These are phyloP conservation scores for Psilanteris sp. DNA, from an alignment of 1,140 invertebrate species.

Conservation along the genomic window DNA sequence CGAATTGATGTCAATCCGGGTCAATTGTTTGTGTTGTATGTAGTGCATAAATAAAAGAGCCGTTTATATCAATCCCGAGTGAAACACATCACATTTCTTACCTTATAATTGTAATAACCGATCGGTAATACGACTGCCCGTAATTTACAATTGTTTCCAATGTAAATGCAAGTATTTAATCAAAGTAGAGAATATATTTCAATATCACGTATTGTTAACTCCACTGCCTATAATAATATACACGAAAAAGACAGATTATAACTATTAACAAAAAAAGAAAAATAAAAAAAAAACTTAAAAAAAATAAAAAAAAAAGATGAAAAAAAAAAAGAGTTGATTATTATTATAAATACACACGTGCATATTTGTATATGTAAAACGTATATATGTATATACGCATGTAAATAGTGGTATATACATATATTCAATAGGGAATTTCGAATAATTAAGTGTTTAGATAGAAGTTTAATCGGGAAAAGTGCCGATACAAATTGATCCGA, in stretches of 20 bases:
- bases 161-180: conserved; percentile 25
- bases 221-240: conserved; percentile 51
- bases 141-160: conserved; percentile 21
- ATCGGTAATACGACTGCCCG: conserved; percentile 26
- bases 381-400: too few relatives aligned
- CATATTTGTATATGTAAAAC: too few relatives aligned
- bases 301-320: too few relatives aligned
- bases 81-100: conserved; percentile 9
- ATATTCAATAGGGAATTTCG: too few relatives aligned
- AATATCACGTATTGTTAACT: conserved; percentile 38
- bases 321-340: too few relatives aligned
- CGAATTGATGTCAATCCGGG: conserved; percentile 35
- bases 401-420: too few relatives aligned
- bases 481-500: conserved; percentile 17
- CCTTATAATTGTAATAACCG: conserved; percentile 16
- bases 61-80: background rate
- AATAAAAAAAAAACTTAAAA: too few relatives aligned
- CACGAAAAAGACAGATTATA: too few relatives aligned
- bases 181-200: conserved; percentile 29
- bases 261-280: too few relatives aligned
- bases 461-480: background rate
- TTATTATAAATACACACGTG: too few relatives aligned
- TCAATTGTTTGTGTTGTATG: conserved; percentile 37
- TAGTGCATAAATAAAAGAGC: conserved; percentile 5
- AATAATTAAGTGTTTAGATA: too few relatives aligned